Evolutionary conservation across 2,888 invertebrate species (phyloP), one percentile per base, ranked within the genome.

Genomic region (Bimastos eiseni): DNA sequence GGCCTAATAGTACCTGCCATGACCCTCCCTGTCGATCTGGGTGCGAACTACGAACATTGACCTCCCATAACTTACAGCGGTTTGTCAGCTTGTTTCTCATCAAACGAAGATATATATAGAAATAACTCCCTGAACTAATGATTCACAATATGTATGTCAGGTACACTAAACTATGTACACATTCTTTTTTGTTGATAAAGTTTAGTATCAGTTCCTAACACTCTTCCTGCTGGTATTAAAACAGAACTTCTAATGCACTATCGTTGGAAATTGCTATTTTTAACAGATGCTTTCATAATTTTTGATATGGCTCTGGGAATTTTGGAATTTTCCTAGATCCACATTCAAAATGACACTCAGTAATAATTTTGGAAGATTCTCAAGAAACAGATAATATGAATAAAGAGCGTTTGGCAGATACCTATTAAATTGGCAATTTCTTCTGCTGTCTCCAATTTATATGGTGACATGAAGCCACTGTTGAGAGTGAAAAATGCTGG

Each of bases 401-500:
- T 88, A 34, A 36, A 11, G 70, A n/a, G 70, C n/a, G 70, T n/a
- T 70, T n/a, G 30, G 90, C 21, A 90, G 91, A 83, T 91, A 94
- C 94, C 93, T 83, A 95, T 94, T n/a, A 95, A 90, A 89, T 91
- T 93, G 0, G 98, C 98, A 0, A 98, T 98, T 90, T 97, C 96
- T 13, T 93, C 90, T 0, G 97, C 95, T 90, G 96, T 95, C 0
- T 95, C 92, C 0, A 97, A 96, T 93, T 96, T 96, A 93, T 97
- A 97, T 0, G 98, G 97, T 41, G 90, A 83, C 38, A 37, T 24
- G 49, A 44, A 96, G 0, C 97, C 97, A 93, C 98, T 98, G 91
- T 96, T 96, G 11, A 96, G 95, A 0, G 97, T 97, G 95, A 98
- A 99, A 95, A 99, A 99, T 84, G 98, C 98, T 0, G 99, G 99